Evolutionary conservation across 2,113 vertebrate species (phyloP).

Genomic region (Hypomesus transpacificus): DNA sequence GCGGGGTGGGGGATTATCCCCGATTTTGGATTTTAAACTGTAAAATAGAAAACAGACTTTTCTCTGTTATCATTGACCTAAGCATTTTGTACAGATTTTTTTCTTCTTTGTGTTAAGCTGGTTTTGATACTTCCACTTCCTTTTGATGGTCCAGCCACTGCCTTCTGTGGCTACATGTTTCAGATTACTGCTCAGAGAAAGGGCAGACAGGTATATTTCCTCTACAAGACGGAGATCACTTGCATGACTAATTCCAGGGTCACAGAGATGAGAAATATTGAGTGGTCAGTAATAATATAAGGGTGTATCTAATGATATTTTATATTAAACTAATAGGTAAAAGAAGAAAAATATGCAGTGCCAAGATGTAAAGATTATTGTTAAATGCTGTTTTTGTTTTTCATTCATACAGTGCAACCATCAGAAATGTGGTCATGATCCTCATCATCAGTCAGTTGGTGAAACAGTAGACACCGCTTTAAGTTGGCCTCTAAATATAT

Average conservation of each 20-base stretch:
- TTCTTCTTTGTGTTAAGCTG: constrained; percentile 66
- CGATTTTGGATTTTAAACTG: constrained; percentile 84
- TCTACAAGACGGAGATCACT: constrained; percentile 76
- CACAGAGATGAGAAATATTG: constrained; percentile 65
- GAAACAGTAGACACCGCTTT: constrained; percentile 62
- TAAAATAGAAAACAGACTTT: constrained; percentile 91
- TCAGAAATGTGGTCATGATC: constrained; percentile 66
- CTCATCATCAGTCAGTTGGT: constrained; percentile 68
- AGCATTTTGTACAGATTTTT: constrained; percentile 89
- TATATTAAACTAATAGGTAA: constrained; percentile 77
- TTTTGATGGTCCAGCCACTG: constrained; percentile 82
- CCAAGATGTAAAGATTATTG: constrained; percentile 96
- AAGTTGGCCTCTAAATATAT: constrained; percentile 42
- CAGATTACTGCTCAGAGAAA: constrained; percentile 74
- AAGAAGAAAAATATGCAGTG: constrained; percentile 87
- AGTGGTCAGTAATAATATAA: constrained; percentile 84
- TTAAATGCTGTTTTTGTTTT: constrained; percentile 73
- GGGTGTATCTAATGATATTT: constrained; percentile 90
- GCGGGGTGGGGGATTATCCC: constrained; percentile 66
- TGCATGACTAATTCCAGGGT: constrained; percentile 90
- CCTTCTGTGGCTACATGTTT: constrained; percentile 80
- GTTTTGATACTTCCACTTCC: constrained; percentile 84
- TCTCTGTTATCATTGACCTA: constrained; percentile 82
- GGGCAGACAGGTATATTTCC: constrained; percentile 75
- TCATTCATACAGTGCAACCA: constrained; percentile 59